phyloP scores from a whole-genome alignment of 2,113 vertebrate species.

The Rhegmatorhina hoffmannsi region DNA sequence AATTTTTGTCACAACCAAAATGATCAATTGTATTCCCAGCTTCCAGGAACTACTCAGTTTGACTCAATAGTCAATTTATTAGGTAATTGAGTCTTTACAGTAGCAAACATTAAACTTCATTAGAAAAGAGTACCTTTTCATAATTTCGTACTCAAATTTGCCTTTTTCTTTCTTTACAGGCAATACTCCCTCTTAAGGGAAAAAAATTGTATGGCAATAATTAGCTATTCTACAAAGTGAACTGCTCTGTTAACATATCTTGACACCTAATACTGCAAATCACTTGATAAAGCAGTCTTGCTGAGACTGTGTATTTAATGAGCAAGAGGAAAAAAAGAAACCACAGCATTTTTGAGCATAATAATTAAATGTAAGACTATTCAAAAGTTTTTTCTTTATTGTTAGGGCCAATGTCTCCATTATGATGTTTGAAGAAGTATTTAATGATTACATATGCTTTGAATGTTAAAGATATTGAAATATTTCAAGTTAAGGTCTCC shows the following conservation, averaged over 20 bases:
- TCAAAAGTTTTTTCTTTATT: not conserved
- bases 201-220: not conserved
- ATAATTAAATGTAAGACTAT: not conserved
- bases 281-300: not conserved
- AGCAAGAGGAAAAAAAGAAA: not conserved
- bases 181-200: not conserved
- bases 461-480: not conserved
- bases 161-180: not conserved
- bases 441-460: not conserved
- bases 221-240: slow-evolving; percentile 1
- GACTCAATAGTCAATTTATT: not conserved
- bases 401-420: not conserved
- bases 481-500: not conserved
- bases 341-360: not conserved
- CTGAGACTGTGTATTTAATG: not conserved
- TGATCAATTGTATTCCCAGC: not conserved
- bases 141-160: not conserved
- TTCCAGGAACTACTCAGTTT: not conserved
- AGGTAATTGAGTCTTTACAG: not conserved
- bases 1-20: not conserved
- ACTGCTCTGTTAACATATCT: not conserved
- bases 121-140: not conserved
- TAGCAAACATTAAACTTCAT: not conserved
- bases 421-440: not conserved
- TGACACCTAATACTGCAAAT: not conserved